A percentile compares a stretch with the other conserved stretches of the same genome.
Conservation (phyloP, 1,140 invertebrate genomes). For the Scaptodrosophila lebanonensis region DNA sequence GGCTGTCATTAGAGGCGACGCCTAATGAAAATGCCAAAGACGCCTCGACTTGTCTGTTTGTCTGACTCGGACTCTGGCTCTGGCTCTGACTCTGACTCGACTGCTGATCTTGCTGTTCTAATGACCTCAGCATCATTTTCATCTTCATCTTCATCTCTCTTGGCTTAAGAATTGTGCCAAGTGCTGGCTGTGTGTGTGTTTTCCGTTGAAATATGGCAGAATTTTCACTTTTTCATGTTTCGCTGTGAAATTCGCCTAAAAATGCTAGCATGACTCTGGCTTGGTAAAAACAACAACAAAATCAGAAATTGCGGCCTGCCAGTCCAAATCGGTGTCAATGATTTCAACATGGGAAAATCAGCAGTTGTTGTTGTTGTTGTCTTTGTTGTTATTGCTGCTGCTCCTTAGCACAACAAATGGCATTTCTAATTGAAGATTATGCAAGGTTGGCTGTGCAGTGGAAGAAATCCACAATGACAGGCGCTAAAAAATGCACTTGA, state of each 20-base stretch:
- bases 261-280: conserved; percentile 40
- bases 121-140: no score
- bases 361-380: neutral
- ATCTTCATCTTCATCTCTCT: no score
- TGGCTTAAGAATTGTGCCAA: conserved; percentile 44
- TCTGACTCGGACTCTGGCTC: no score
- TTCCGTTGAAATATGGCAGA: conserved; percentile 19
- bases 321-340: conserved; percentile 66
- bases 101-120: conserved; percentile 36
- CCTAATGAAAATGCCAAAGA: neutral
- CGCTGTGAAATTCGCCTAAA: conserved; percentile 66
- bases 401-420: conserved; percentile 48
- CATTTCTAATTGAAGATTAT: conserved; percentile 68
- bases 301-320: neutral
- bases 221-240: conserved; percentile 64
- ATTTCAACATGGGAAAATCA: conserved; percentile 66
- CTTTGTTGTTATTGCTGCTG: no score
- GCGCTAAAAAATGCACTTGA: conserved; percentile 20
- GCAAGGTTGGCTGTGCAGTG: conserved; percentile 44
- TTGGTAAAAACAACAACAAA: conserved; percentile 16
- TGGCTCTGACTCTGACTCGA: no score
- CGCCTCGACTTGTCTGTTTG: no score
- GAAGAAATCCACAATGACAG: conserved; percentile 1
- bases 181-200: no score
- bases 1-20: conserved; percentile 11